Evolutionary conservation across 2,113 vertebrate species (phyloP).

Genomic region (Sorex araneus): DNA sequence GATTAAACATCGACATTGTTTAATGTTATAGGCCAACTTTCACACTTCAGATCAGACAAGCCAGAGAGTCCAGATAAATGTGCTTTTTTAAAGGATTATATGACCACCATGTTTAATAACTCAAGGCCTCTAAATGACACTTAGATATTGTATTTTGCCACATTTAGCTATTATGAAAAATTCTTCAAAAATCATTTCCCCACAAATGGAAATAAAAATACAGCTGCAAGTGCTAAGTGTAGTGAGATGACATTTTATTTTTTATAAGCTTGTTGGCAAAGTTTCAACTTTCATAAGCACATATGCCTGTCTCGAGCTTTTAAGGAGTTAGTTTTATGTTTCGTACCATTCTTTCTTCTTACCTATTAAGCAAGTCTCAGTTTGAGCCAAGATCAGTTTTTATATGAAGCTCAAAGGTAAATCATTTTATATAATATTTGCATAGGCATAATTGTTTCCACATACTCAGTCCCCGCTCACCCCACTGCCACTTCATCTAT

Average conservation of each 20-base stretch:
- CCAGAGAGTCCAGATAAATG: background rate
- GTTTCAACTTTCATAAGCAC: conserved; percentile 74
- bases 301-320: conserved; percentile 60
- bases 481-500: background rate
- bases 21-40: background rate
- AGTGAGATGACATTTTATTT: conserved; percentile 76
- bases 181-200: conserved; percentile 73
- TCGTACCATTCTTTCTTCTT: conserved; percentile 72
- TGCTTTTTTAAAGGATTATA: conserved; percentile 33
- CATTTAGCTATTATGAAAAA: conserved; percentile 69
- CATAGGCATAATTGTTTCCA: conserved; percentile 74
- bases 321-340: conserved; percentile 77
- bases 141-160: conserved; percentile 53
- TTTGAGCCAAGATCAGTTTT: conserved; percentile 77
- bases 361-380: conserved; percentile 61
- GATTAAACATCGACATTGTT: conserved; percentile 51
- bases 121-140: conserved; percentile 38
- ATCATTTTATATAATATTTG: conserved; percentile 74
- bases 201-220: conserved; percentile 77
- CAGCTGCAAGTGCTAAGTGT: conserved; percentile 68
- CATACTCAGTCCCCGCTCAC: background rate
- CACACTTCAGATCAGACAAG: conserved; percentile 1
- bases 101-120: conserved; percentile 15
- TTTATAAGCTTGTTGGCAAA: conserved; percentile 77
- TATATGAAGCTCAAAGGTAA: conserved; percentile 77